phyloP scores from a whole-genome alignment of 2,113 vertebrate species.

The Enhydra lutris region DNA sequence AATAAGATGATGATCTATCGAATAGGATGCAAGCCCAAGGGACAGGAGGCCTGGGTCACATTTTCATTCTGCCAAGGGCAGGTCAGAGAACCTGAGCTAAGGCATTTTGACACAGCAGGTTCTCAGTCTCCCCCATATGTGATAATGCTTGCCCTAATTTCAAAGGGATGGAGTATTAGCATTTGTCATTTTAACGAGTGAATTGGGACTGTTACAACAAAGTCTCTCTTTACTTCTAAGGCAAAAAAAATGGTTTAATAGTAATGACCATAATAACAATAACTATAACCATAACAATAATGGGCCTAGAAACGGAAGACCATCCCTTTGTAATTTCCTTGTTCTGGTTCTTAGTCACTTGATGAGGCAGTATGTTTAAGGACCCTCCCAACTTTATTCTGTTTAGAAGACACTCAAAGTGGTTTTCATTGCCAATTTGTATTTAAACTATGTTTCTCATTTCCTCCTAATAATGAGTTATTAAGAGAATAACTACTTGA shows the following conservation, averaged over 20 bases:
- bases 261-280: neutral
- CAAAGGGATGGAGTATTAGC: neutral
- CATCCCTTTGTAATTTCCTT: constrained; percentile 2
- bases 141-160: neutral
- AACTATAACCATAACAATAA: neutral
- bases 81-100: neutral
- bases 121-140: neutral
- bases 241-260: constrained; percentile 1
- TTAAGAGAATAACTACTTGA: constrained; percentile 4
- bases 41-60: neutral
- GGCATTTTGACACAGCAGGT: neutral
- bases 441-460: constrained; percentile 35
- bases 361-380: constrained; percentile 5
- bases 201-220: neutral
- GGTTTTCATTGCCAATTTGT: constrained; percentile 10
- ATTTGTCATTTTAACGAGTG: neutral
- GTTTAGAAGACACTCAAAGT: constrained; percentile 15
- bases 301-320: neutral
- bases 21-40: neutral
- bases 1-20: neutral
- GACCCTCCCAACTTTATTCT: neutral
- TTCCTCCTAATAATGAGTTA: constrained; percentile 30
- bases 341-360: neutral
- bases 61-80: neutral
- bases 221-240: neutral